These are phyloP conservation scores for Ceriagrion tenellum DNA, from an alignment of 2,888 invertebrate genomes.

Conservation along the genomic window DNA sequence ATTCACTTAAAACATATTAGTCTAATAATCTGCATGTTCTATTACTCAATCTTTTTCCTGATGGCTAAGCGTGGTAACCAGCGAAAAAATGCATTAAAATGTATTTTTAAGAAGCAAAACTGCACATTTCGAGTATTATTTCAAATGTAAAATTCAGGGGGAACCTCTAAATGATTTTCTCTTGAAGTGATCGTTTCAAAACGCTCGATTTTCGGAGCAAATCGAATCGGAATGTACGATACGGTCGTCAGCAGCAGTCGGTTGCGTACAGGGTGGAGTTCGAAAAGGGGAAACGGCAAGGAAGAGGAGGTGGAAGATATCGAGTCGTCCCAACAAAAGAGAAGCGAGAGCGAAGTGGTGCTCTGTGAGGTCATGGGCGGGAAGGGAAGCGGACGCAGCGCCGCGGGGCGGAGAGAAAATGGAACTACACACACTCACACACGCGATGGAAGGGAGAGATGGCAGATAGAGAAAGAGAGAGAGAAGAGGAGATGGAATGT, in stretches of 20 bases:
- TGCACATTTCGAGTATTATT: too few relatives aligned
- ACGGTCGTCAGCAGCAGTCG: background rate
- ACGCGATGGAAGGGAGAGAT: background rate
- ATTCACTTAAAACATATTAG: too few relatives aligned
- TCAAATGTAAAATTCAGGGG: too few relatives aligned
- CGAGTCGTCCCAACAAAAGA: background rate
- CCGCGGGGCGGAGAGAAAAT: constrained; percentile 8
- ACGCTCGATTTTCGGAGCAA: background rate
- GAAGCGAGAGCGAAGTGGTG: constrained; percentile 17
- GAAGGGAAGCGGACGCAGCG: background rate
- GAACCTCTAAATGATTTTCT: too few relatives aligned
- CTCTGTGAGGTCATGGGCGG: background rate
- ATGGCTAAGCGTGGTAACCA: too few relatives aligned
- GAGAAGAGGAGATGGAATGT: background rate
- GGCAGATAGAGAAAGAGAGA: background rate
- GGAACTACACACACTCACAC: background rate
- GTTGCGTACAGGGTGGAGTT: too few relatives aligned
- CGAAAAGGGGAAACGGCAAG: background rate
- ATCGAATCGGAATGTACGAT: background rate
- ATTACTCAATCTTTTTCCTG: too few relatives aligned
- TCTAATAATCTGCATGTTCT: too few relatives aligned
- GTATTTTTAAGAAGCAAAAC: too few relatives aligned
- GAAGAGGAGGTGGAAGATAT: background rate
- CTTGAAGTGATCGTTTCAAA: background rate
- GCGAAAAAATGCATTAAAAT: too few relatives aligned